Base-by-base conservation (phyloP, 2,113 vertebrate genomes). In the Oryzias curvinotus region DNA sequence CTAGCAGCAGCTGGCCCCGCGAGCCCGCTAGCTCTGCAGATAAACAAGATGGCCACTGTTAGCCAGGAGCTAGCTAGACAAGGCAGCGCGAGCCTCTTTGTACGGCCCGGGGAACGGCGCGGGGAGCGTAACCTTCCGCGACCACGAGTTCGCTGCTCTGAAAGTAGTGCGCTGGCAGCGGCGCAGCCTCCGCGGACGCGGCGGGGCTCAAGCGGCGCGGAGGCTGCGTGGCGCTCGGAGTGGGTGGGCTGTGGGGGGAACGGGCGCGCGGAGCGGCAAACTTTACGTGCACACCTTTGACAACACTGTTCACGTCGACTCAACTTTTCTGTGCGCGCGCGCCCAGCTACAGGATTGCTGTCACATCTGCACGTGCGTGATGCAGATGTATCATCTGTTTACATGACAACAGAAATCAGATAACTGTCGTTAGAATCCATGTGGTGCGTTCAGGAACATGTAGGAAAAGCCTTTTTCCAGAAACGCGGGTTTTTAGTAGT, bases 11-110 rank as follows among this genome's bases (percentile, higher is more conserved):
- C 65, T 73, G 77, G 77, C 75, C 0, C 54, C 46, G 65, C 57
- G 66, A 69, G 49, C 55, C 77, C 75, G 73, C 77, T 65, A 47
- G 45, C 54, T 46, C 63, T 57, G 67, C 67, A 47, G 53, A n/a
- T 74, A 73, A 89, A 92, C 91, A 93, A 93, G 90, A 93, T 93
- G 92, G 92, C 92, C 87, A 87, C 92, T 82, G 86, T 77, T 87
- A 86, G 72, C 73, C 17, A 12, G 8, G 36, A 36, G 78, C 78
- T 67, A 74, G 82, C 84, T 76, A 63, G 66, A n/a, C 62, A 84
- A 86, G 65, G 68, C 59, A 75, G 84, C 85, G 85, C 84, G 36
- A 36, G 36, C 62, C 82, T 85, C 88, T 87, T 91, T 89, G 86
- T 90, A 82, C 30, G 64, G n/a, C n/a, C n/a, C n/a, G 61, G 18